Percentiles rank a stretch among this genome's conserved stretches.
Conservation (phyloP, 2,888 invertebrate genomes). For the Sturmia bella region DNA sequence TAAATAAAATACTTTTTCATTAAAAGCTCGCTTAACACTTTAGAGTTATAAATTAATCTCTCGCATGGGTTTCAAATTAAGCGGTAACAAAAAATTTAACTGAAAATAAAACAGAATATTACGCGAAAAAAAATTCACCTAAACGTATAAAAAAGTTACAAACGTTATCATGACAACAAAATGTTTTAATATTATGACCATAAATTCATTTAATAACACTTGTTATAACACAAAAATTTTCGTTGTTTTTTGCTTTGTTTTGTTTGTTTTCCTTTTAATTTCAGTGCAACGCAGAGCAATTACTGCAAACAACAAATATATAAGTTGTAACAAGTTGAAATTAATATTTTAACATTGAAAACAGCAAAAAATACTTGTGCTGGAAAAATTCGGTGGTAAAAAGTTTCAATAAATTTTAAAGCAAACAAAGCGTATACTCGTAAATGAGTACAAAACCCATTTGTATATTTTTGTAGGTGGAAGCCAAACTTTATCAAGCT, state of each 20-base stretch:
- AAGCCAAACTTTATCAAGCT: too few species aligned
- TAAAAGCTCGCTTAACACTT: constrained; percentile 19
- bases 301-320: constrained; percentile 15
- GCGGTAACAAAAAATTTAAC: neutral
- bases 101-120: constrained; percentile 1
- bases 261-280: too few species aligned
- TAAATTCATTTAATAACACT: constrained; percentile 45
- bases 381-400: neutral
- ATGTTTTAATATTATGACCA: constrained; percentile 59
- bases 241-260: neutral
- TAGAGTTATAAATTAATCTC: constrained; percentile 5
- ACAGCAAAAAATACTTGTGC: neutral
- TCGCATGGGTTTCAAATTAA: neutral
- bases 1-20: neutral
- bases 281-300: constrained; percentile 29
- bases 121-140: neutral
- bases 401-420: neutral
- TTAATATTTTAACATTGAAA: constrained; percentile 2
- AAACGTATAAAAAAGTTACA: constrained; percentile 22
- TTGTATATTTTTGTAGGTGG: neutral
- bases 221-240: neutral
- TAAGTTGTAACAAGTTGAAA: constrained; percentile 12
- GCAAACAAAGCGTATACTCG: neutral
- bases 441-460: neutral
- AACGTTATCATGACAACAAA: constrained; percentile 59